Evolutionary conservation across 2,797 vertebrate genomes (phyloP).

Genomic region (Anisognathus igniventris): DNA sequence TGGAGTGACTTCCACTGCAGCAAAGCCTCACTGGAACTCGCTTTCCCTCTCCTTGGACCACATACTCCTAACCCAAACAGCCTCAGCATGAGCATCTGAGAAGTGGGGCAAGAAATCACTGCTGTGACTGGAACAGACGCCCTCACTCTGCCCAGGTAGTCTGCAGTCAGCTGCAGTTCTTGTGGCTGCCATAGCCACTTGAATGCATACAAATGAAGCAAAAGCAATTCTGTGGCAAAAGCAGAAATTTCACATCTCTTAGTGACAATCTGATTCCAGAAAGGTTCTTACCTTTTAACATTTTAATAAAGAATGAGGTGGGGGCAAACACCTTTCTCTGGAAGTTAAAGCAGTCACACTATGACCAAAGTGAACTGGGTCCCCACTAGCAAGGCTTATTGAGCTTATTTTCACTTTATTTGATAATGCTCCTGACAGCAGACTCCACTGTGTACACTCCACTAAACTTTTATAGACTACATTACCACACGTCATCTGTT

Average conservation of each 20-base stretch:
- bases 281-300: background rate
- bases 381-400: background rate
- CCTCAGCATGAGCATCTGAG: rapidly evolving
- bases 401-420: background rate
- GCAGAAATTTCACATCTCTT: background rate
- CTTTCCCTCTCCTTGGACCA: background rate
- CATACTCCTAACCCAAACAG: background rate
- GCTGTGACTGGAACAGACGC: background rate
- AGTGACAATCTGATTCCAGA: background rate
- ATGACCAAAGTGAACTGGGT: background rate
- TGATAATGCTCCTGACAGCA: background rate
- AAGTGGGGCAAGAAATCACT: background rate
- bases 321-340: background rate
- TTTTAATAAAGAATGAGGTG: background rate
- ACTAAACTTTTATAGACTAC: background rate
- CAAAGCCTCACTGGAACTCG: background rate
- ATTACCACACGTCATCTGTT: rapidly evolving
- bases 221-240: background rate
- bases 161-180: background rate
- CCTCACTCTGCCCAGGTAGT: rapidly evolving
- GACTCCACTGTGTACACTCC: background rate
- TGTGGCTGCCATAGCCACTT: background rate
- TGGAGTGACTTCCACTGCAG: background rate
- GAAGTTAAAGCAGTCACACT: background rate
- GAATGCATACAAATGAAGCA: background rate